Percentiles rank a stretch among this genome's conserved stretches.
phyloP scores from a whole-genome alignment of 92 coral and sea anemone species.

The Pocillopora grandis region DNA sequence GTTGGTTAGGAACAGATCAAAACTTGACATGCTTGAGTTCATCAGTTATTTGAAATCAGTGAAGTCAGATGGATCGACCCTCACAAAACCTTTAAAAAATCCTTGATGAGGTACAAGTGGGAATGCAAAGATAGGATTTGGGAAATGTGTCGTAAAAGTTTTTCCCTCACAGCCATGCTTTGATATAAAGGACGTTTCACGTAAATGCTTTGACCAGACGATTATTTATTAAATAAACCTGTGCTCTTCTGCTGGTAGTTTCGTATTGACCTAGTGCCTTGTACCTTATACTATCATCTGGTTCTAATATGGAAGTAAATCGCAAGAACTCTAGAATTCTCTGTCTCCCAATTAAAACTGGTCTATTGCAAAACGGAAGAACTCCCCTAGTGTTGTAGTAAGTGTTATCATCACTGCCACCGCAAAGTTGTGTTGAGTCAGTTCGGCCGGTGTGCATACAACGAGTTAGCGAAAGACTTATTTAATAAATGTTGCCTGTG shows the following conservation, averaged over 20 bases:
- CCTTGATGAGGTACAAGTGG: neutral
- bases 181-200: neutral
- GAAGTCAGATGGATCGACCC: neutral
- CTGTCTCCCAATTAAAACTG: conserved; percentile 25
- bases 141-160: neutral
- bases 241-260: neutral
- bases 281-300: conserved; percentile 23
- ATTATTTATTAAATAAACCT: conserved; percentile 3
- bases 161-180: neutral
- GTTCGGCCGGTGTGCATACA: conserved; percentile 25
- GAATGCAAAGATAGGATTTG: neutral
- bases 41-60: neutral
- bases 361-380: conserved; percentile 24
- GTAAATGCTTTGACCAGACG: neutral
- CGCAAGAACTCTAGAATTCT: conserved; percentile 14
- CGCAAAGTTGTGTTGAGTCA: conserved; percentile 23
- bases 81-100: neutral
- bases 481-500: neutral
- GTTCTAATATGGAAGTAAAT: conserved; percentile 31
- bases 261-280: neutral
- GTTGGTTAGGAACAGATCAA: neutral
- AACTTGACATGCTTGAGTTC: conserved; percentile 10
- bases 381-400: conserved; percentile 39
- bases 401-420: conserved; percentile 17
- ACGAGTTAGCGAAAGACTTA: neutral